These are phyloP conservation scores for Eriocheir sinensis DNA, from an alignment of 1,140 invertebrate species.

Conservation along the genomic window DNA sequence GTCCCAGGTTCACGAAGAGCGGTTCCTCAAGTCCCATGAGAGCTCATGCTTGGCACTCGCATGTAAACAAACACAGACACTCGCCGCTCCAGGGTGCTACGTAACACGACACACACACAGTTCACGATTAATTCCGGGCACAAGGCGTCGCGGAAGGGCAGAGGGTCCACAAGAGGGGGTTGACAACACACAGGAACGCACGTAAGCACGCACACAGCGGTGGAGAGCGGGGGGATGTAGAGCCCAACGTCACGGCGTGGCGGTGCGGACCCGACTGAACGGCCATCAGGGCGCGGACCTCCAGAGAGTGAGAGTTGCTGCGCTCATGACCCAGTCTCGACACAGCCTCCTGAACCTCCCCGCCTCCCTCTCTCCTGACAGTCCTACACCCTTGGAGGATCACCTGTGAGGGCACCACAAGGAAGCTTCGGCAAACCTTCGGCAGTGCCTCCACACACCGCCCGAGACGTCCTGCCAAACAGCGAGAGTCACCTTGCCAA, in stretches of 20 bases:
- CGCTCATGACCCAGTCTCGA: slow-evolving; percentile 69
- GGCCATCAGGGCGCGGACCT: slow-evolving; percentile 63
- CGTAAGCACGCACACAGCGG: slow-evolving; percentile 45
- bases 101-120: neutral
- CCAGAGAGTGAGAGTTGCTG: slow-evolving; percentile 70
- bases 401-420: neutral
- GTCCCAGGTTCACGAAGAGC: slow-evolving; percentile 26
- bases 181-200: slow-evolving; percentile 29
- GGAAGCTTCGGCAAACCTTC: neutral
- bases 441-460: neutral
- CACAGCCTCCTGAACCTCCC: neutral
- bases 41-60: slow-evolving; percentile 51
- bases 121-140: neutral
- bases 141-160: neutral
- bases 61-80: slow-evolving; percentile 56
- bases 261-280: slow-evolving; percentile 70
- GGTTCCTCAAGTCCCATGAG: slow-evolving; percentile 60
- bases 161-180: slow-evolving; percentile 20
- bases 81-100: neutral
- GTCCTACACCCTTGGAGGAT: slow-evolving; percentile 5
- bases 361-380: neutral
- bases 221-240: slow-evolving; percentile 36
- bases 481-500: neutral
- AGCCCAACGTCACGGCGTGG: slow-evolving; percentile 53
- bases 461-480: neutral